Conservation (phyloP, 2,888 invertebrate genomes). For the Hirtodrosophila trivittata region DNA sequence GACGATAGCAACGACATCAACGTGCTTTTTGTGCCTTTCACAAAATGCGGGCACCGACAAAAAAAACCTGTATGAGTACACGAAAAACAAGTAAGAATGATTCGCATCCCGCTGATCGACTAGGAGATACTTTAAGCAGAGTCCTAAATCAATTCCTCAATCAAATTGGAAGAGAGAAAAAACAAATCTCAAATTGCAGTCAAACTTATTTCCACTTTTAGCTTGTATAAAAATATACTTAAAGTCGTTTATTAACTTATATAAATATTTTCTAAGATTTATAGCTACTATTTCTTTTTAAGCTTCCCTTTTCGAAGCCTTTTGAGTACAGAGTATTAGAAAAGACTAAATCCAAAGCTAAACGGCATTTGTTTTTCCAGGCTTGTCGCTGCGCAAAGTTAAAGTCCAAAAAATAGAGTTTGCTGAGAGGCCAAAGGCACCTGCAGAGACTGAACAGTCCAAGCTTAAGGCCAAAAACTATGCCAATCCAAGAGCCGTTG, state of each 20-base stretch:
- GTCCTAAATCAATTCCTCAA: too few relatives aligned
- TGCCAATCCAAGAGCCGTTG: slow-evolving; percentile 60
- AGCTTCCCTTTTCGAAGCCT: too few relatives aligned
- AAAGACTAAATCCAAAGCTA: slow-evolving; percentile 24
- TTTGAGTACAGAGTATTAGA: too few relatives aligned
- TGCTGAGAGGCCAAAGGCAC: slow-evolving; percentile 54
- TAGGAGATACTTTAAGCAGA: background rate
- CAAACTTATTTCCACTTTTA: too few relatives aligned
- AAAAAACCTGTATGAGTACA: slow-evolving; percentile 53
- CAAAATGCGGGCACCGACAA: slow-evolving; percentile 51
- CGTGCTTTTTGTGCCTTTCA: slow-evolving; percentile 65
- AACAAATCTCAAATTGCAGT: too few relatives aligned
- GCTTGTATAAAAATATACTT: too few relatives aligned
- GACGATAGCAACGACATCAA: slow-evolving; percentile 60
- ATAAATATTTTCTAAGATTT: too few relatives aligned
- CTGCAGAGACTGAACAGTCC: slow-evolving; percentile 45
- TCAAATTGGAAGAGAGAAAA: slow-evolving; percentile 2
- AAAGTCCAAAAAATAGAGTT: slow-evolving; percentile 37
- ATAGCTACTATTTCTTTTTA: too few relatives aligned
- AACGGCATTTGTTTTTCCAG: slow-evolving; percentile 54
- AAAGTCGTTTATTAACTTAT: too few relatives aligned
- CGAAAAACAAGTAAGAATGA: slow-evolving; percentile 30
- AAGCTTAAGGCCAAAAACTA: slow-evolving; percentile 48
- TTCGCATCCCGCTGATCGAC: background rate
- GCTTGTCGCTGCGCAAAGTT: slow-evolving; percentile 60